Base-by-base conservation (phyloP, 1,140 invertebrate species). In the Marisa cornuarietis region DNA sequence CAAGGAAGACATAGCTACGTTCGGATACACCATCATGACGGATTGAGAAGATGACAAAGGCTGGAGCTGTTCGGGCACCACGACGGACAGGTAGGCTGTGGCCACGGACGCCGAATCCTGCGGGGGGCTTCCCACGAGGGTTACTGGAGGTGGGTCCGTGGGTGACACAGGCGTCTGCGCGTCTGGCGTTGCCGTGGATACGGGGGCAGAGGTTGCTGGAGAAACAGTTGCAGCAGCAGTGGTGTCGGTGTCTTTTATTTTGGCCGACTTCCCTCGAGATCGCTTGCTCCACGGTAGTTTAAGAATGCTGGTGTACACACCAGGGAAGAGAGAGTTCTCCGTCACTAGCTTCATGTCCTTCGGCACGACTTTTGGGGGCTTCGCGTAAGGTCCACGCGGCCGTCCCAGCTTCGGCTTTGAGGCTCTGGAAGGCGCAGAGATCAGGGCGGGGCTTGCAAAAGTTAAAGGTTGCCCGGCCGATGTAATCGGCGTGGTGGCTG, bases 271-370 rank as follows among this genome's bases (percentile, higher is more conserved):
- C 9, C 83, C 85, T 51, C 88, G 78, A 24, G 87, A 85, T 63
- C 88, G 77, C 54, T 84, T 80, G 76, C 86, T 87, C 86, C 87
- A 88, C 16, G 88, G 87, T 22, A 89, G 81, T 79, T 89, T 89
- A 31, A 89, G 81, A 26, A 88, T 88, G 79, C 88, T 89, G 9
- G 88, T 89, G 80, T 89, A 89, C 6, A 89, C 88, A 6, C 87
- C 88, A 42, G 85, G 86, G 68, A 85, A 84, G 18, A 84, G 80
- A 0, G 84, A 87, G 71, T 88, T 88, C 73, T 89, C 88, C 20
- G 86, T 85, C 24, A 89, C 82, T 9, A 89, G 78, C 80, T 88
- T 89, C 87, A 89, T 87, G 65, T 87, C 85, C 22, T 83, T 84
- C 16, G 78, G 81, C 61, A 83, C 72, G 7, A 24, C 51, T 68